A percentile compares a stretch with the other conserved stretches of the same genome.
Evolutionary conservation across 2,888 invertebrate genomes (phyloP).

Genomic region (Machimus rusticus): DNA sequence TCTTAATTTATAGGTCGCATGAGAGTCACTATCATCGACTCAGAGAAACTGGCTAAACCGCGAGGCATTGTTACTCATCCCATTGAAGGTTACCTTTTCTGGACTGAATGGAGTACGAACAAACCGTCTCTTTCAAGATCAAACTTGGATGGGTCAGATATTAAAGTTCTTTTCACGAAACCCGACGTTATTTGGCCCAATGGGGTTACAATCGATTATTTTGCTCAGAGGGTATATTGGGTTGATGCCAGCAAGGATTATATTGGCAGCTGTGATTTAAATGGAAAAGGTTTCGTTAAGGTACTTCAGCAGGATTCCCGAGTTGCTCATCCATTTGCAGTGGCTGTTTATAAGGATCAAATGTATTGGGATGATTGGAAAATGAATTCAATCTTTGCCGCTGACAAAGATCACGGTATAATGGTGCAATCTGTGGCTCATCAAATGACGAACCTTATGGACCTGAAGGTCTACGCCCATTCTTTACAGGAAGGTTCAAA

Average conservation of each 20-base stretch:
- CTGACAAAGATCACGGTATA: slow-evolving; percentile 78
- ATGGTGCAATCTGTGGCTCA: slow-evolving; percentile 69
- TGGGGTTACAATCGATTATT: slow-evolving; percentile 84
- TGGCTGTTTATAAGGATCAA: slow-evolving; percentile 83
- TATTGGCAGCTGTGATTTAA: slow-evolving; percentile 78
- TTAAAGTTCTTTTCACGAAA: slow-evolving; percentile 70
- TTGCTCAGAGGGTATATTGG: slow-evolving; percentile 83
- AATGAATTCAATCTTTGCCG: slow-evolving; percentile 77
- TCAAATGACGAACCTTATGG: slow-evolving; percentile 78
- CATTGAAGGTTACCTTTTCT: slow-evolving; percentile 77
- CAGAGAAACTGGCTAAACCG: slow-evolving; percentile 73
- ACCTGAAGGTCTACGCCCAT: slow-evolving; percentile 81
- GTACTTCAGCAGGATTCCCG: slow-evolving; percentile 71
- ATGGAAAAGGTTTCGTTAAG: slow-evolving; percentile 73
- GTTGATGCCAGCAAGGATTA: slow-evolving; percentile 85
- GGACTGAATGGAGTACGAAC: slow-evolving; percentile 88
- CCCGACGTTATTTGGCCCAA: slow-evolving; percentile 84
- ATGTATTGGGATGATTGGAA: slow-evolving; percentile 94
- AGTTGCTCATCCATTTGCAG: slow-evolving; percentile 84
- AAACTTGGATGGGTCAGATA: slow-evolving; percentile 78
- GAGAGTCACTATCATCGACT: slow-evolving; percentile 77
- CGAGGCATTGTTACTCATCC: slow-evolving; percentile 87
- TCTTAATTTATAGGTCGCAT: slow-evolving; percentile 67
- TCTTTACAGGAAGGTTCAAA: slow-evolving; percentile 79
- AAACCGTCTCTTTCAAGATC: slow-evolving; percentile 81